These are phyloP conservation scores for Pollimyrus isidori DNA, from an alignment of 2,113 vertebrate genomes.

Conservation along the genomic window DNA sequence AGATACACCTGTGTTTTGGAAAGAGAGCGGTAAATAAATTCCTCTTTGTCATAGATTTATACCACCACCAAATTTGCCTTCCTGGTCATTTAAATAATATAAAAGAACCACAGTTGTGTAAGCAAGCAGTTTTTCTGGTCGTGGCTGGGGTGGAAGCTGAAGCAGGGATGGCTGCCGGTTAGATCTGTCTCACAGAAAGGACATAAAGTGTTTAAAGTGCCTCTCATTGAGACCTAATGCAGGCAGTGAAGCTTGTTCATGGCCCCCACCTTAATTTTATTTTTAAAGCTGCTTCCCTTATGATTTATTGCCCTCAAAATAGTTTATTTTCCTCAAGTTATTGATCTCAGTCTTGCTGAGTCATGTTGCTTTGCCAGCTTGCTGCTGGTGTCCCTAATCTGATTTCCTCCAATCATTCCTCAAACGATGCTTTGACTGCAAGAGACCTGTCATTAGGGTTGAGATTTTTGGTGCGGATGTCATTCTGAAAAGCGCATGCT, in stretches of 20 bases:
- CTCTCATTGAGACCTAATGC: neutral
- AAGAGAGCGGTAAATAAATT: neutral
- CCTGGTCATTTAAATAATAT: neutral
- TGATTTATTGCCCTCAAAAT: neutral
- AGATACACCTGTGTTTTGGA: neutral
- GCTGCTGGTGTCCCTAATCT: neutral
- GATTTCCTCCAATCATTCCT: neutral
- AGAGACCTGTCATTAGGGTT: neutral
- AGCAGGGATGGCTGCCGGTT: neutral
- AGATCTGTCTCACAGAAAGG: neutral
- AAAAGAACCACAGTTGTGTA: neutral
- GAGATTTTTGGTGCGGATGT: neutral
- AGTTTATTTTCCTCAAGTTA: neutral
- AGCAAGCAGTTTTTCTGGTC: neutral
- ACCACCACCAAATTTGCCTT: neutral
- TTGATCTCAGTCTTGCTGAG: neutral
- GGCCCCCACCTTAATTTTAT: neutral
- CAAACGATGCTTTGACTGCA: neutral
- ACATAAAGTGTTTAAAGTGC: neutral
- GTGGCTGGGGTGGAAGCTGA: neutral
- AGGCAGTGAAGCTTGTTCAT: neutral
- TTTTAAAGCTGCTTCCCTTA: neutral
- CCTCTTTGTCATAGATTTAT: neutral
- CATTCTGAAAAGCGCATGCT: neutral
- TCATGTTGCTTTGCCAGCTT: neutral